Conservation (phyloP, 2,113 vertebrate genomes). For the Nyctibius bracteatus region DNA sequence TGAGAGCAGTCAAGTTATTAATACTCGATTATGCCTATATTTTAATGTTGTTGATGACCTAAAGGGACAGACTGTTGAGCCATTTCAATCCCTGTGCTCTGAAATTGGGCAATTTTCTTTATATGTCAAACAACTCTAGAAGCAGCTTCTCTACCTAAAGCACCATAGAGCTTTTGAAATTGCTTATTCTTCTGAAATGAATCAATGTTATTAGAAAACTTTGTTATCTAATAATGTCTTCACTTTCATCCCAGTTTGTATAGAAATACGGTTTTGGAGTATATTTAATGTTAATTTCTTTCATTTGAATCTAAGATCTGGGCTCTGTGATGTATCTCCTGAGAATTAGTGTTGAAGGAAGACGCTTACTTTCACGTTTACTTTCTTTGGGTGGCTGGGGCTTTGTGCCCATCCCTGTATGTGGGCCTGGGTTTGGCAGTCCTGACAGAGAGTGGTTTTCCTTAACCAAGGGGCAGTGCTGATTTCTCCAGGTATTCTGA, state of each 20-base stretch:
- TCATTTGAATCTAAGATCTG: not conserved
- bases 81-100: not conserved
- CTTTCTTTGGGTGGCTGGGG: not conserved
- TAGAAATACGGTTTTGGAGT: not conserved
- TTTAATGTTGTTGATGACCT: not conserved
- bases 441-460: not conserved
- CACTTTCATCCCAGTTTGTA: not conserved
- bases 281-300: not conserved
- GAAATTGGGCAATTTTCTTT: not conserved
- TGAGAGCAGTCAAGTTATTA: not conserved
- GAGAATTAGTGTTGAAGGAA: not conserved
- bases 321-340: not conserved
- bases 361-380: accelerated
- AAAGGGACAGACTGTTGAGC: not conserved
- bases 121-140: not conserved
- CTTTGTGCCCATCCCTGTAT: not conserved
- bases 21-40: not conserved
- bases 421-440: not conserved
- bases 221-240: not conserved
- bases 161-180: not conserved
- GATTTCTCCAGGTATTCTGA: not conserved
- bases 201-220: not conserved
- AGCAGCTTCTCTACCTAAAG: not conserved
- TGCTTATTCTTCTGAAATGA: not conserved
- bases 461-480: not conserved